Conservation (phyloP, 2,113 vertebrate species). For the Merops nubicus region DNA sequence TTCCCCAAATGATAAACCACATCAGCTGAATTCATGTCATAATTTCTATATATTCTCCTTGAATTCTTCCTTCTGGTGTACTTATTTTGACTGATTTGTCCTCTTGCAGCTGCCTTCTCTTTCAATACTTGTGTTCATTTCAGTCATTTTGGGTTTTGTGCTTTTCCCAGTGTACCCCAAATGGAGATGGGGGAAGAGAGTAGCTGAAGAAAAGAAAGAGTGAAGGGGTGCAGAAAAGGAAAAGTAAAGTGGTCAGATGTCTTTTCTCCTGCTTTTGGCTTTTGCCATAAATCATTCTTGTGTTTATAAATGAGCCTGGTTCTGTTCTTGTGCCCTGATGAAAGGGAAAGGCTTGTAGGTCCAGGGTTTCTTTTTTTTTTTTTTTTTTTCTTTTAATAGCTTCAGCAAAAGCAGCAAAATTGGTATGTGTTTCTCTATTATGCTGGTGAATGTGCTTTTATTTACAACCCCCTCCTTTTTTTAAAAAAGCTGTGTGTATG, state of each 20-base stretch:
- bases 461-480: not conserved
- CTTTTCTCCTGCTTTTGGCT: not conserved
- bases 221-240: not conserved
- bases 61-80: not conserved
- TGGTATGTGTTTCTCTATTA: not conserved
- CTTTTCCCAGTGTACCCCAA: not conserved
- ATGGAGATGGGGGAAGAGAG: not conserved
- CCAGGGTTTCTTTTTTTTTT: accelerated
- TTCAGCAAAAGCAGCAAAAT: not conserved
- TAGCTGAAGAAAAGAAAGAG: not conserved
- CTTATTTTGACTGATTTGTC: not conserved
- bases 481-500: not conserved
- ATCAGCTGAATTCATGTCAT: not conserved
- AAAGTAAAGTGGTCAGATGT: not conserved
- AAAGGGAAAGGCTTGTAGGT: not conserved
- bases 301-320: not conserved
- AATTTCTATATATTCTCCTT: slow-evolving; percentile 10
- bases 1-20: slow-evolving; percentile 5
- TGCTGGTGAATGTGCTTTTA: not conserved
- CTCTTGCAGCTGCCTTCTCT: slow-evolving; percentile 31
- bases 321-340: not conserved
- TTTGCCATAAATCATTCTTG: not conserved
- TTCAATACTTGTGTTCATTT: not conserved
- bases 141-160: not conserved
- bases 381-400: too few species aligned